Percentiles rank a stretch among this genome's conserved stretches.
phyloP scores from a whole-genome alignment of 2,888 invertebrate species.

The Pammene aurita region DNA sequence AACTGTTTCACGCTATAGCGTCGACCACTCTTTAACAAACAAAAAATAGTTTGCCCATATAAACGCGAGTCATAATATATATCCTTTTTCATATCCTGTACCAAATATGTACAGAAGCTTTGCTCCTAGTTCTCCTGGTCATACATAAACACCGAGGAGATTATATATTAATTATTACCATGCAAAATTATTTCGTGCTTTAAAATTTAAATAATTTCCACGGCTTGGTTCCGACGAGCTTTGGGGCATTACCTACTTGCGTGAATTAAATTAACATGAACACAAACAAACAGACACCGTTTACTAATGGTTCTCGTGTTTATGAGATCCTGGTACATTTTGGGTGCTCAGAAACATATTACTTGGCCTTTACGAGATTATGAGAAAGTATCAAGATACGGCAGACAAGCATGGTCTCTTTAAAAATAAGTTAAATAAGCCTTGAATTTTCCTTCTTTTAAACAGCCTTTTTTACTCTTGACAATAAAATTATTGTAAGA shows the following conservation, averaged over 20 bases:
- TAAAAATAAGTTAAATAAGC: too few relatives aligned
- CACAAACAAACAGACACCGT: slow-evolving; percentile 55
- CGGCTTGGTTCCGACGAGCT: slow-evolving; percentile 61
- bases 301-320: too few relatives aligned
- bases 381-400: too few relatives aligned
- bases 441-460: neutral
- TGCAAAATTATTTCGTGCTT: slow-evolving; percentile 27
- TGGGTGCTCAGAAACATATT: too few relatives aligned
- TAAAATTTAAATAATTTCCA: slow-evolving; percentile 59
- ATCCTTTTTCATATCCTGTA: neutral
- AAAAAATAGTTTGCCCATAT: too few relatives aligned
- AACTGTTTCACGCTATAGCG: too few relatives aligned
- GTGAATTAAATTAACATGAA: slow-evolving; percentile 74
- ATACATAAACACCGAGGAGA: slow-evolving; percentile 18
- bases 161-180: slow-evolving; percentile 33
- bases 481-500: slow-evolving; percentile 15
- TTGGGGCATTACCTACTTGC: slow-evolving; percentile 51
- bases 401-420: too few relatives aligned
- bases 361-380: too few relatives aligned
- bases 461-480: neutral
- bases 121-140: slow-evolving; percentile 13
- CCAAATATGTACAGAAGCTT: slow-evolving; percentile 7
- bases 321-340: too few relatives aligned
- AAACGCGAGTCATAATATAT: neutral
- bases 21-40: too few relatives aligned